phyloP scores from a whole-genome alignment of 2,113 vertebrate genomes.

The Scolopax mira region DNA sequence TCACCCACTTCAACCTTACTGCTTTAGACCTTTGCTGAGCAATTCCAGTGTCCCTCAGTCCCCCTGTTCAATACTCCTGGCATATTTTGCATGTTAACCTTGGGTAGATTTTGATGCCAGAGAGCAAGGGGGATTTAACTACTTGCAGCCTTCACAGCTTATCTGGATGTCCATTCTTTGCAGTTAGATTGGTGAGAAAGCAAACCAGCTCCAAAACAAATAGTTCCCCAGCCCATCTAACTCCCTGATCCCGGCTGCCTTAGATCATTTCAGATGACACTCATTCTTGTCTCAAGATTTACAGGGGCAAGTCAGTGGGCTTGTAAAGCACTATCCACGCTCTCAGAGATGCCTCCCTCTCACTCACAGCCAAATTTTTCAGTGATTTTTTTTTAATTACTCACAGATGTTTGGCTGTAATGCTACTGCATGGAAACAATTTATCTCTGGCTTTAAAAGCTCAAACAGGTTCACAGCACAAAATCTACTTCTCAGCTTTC shows the following conservation, averaged over 20 bases:
- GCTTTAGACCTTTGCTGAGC: background rate
- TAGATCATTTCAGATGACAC: background rate
- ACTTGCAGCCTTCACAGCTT: background rate
- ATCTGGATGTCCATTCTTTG: background rate
- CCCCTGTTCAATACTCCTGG: background rate
- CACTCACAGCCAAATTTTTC: conserved; percentile 49
- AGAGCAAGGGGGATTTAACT: background rate
- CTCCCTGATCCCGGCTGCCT: background rate
- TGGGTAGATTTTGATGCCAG: background rate
- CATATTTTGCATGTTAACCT: background rate
- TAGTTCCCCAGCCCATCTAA: background rate
- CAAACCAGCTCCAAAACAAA: background rate
- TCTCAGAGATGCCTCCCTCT: conserved; percentile 5
- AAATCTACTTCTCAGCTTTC: conserved; percentile 66
- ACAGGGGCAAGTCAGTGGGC: background rate
- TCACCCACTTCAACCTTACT: background rate
- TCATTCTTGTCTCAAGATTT: conserved; percentile 34
- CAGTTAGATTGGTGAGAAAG: background rate
- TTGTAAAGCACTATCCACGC: conserved; percentile 15
- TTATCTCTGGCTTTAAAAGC: conserved; percentile 74
- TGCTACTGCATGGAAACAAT: conserved; percentile 62
- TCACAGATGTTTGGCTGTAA: conserved; percentile 68
- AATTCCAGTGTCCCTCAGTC: background rate
- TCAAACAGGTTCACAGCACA: conserved; percentile 55
- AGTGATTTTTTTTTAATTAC: conserved; percentile 62